Evolutionary conservation across 2,888 invertebrate genomes (phyloP).

Genomic region (Perithous albicinctus): DNA sequence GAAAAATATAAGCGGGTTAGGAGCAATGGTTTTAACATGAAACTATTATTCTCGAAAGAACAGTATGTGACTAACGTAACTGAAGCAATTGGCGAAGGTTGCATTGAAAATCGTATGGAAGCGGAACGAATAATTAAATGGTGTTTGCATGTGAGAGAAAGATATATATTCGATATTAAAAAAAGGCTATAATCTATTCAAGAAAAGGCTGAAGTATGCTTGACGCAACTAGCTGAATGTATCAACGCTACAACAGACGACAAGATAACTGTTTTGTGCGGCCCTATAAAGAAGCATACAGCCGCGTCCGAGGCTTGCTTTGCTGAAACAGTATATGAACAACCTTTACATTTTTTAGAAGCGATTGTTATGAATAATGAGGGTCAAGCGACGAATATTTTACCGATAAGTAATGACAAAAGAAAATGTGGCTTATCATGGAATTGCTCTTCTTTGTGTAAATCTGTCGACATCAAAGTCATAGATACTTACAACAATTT

Average conservation of each 20-base stretch:
- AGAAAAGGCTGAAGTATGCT: constrained; percentile 37
- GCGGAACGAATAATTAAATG: too few relatives aligned
- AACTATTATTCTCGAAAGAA: constrained; percentile 6
- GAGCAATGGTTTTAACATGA: not conserved
- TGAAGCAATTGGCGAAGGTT: not conserved
- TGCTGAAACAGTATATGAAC: constrained; percentile 56
- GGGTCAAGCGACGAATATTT: constrained; percentile 57
- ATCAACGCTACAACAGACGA: not conserved
- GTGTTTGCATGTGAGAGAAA: too few relatives aligned
- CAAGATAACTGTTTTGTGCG: constrained; percentile 53
- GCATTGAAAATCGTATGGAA: constrained; percentile 45
- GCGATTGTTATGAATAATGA: constrained; percentile 49
- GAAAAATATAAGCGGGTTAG: not conserved
- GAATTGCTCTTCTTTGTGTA: constrained; percentile 51
- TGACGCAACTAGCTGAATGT: constrained; percentile 22
- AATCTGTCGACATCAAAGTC: not conserved
- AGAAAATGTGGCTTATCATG: constrained; percentile 43
- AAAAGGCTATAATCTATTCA: constrained; percentile 24
- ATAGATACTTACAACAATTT: constrained; percentile 28
- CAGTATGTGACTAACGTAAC: not conserved
- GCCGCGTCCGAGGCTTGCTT: constrained; percentile 60
- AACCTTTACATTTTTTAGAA: constrained; percentile 37
- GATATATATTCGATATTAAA: constrained; percentile 25
- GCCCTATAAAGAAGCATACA: constrained; percentile 49
- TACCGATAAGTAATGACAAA: constrained; percentile 46